phyloP scores from a whole-genome alignment of 2,797 vertebrate species.

The Thamnophis elegans region DNA sequence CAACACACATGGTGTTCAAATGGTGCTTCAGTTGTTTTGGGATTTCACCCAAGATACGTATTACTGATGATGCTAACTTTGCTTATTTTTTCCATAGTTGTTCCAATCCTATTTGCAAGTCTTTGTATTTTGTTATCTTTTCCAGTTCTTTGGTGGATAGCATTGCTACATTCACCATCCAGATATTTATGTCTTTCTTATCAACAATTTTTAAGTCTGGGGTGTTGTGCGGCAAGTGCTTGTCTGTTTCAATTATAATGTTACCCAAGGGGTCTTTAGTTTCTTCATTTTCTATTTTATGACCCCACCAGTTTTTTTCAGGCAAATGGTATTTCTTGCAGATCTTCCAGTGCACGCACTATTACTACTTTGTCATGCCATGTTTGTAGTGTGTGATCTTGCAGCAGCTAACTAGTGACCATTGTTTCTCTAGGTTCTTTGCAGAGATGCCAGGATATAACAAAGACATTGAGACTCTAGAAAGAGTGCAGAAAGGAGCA shows the following conservation, averaged over 20 bases:
- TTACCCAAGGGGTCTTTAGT: not conserved
- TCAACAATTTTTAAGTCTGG: not conserved
- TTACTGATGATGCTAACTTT: not conserved
- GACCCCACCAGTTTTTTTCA: not conserved
- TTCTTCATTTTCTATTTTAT: not conserved
- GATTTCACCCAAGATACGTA: not conserved
- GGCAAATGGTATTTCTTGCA: not conserved
- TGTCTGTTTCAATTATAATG: not conserved
- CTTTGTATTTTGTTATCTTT: not conserved
- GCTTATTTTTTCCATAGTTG: not conserved
- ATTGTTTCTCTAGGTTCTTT: not conserved
- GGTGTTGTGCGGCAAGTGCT: not conserved
- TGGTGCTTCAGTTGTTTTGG: not conserved
- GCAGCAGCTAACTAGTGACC: not conserved
- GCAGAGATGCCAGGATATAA: not conserved
- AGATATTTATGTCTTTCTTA: not conserved
- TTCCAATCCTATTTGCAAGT: not conserved
- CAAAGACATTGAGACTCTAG: not conserved
- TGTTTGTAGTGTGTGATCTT: not conserved
- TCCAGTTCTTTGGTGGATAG: not conserved
- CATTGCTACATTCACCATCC: not conserved
- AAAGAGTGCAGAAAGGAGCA: not conserved
- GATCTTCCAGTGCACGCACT: not conserved
- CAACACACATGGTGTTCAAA: not conserved
- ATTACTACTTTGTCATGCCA: not conserved